Evolutionary conservation across 2,797 vertebrate species (phyloP).

Genomic region (Adelosebastes latens): DNA sequence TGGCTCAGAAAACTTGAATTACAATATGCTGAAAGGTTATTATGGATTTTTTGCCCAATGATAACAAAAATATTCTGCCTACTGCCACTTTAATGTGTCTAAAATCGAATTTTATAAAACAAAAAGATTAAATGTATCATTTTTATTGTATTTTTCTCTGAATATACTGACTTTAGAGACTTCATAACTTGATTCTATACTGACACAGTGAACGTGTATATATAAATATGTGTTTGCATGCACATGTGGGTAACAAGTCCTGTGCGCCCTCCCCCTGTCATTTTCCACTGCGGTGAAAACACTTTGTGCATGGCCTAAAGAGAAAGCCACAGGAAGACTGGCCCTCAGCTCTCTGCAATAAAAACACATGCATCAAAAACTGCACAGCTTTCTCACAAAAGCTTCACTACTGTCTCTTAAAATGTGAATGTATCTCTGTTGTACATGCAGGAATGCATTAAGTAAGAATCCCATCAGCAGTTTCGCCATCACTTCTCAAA

Average conservation of each 20-base stretch:
- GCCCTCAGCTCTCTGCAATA: background rate
- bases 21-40: too few species aligned
- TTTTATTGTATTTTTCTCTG: background rate
- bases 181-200: background rate
- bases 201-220: background rate
- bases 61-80: too few species aligned
- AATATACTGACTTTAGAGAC: background rate
- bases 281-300: conserved; percentile 1
- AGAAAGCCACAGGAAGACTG: background rate
- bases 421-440: background rate
- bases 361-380: background rate
- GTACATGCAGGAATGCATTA: too few species aligned
- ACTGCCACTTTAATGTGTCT: background rate
- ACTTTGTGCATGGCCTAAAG: background rate
- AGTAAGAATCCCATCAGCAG: too few species aligned
- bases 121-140: background rate
- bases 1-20: too few species aligned
- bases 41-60: too few species aligned
- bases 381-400: background rate
- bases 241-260: background rate
- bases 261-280: background rate
- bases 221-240: background rate
- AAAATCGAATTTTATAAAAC: background rate
- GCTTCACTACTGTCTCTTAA: background rate
- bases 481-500: background rate